Conservation (phyloP, 2,888 invertebrate genomes). For the Monochamus alternatus region DNA sequence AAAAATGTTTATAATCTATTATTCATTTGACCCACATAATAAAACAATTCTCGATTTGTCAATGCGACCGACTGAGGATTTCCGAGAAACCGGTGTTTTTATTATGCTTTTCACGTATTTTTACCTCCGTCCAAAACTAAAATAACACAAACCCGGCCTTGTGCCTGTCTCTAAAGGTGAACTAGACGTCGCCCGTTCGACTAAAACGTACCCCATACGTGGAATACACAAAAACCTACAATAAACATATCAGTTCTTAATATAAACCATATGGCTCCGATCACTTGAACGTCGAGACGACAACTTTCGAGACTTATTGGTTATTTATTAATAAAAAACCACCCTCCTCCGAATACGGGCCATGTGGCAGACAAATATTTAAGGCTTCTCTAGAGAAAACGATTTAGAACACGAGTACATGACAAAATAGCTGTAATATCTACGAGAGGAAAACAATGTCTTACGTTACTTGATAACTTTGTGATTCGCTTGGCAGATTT, state of each 20-base stretch:
- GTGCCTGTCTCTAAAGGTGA: constrained; percentile 25
- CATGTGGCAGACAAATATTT: constrained; percentile 49
- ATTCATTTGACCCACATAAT: constrained; percentile 36
- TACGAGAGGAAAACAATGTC: constrained; percentile 53
- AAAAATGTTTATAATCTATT: constrained; percentile 39
- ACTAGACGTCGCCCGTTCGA: neutral
- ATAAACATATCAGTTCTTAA: constrained; percentile 55
- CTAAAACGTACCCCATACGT: constrained; percentile 30
- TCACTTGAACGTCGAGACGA: constrained; percentile 47
- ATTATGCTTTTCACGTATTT: constrained; percentile 25
- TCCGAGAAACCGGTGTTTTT: constrained; percentile 22
- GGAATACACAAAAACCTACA: constrained; percentile 34
- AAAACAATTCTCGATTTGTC: constrained; percentile 32
- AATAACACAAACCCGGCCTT: constrained; percentile 27
- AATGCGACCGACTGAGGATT: constrained; percentile 33
- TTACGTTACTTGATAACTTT: constrained; percentile 59
- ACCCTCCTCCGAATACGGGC: constrained; percentile 44
- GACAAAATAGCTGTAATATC: constrained; percentile 13
- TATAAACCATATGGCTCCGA: constrained; percentile 52
- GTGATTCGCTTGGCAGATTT: constrained; percentile 51
- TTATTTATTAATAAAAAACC: constrained; percentile 53
- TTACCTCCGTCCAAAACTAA: constrained; percentile 14
- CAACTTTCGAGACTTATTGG: constrained; percentile 52
- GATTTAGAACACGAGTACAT: constrained; percentile 33
- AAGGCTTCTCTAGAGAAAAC: constrained; percentile 26